Percentiles rank a stretch among this genome's conserved stretches.
Evolutionary conservation across 2,888 invertebrate genomes (phyloP).

Genomic region (Coenonympha glycerion): DNA sequence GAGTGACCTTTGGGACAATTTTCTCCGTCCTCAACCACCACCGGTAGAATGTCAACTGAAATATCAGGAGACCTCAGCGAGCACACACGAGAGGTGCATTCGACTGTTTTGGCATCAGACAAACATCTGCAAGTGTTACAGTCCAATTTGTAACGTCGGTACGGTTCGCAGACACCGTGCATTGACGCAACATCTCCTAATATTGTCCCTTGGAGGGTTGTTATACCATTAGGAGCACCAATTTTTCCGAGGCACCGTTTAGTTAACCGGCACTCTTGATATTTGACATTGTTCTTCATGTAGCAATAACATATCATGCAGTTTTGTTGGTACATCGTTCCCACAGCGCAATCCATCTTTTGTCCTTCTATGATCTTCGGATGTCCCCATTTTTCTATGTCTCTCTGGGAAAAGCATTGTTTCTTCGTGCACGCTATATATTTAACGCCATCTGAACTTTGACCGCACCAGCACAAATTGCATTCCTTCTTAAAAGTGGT

Average conservation of each 20-base stretch:
- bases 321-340: conserved; percentile 40
- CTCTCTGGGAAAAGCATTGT: conserved; percentile 31
- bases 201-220: background rate
- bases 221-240: background rate
- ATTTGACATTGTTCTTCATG: conserved; percentile 30
- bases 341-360: conserved; percentile 39
- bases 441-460: conserved; percentile 36
- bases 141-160: conserved; percentile 42
- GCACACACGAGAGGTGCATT: conserved; percentile 44
- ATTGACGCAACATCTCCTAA: conserved; percentile 28
- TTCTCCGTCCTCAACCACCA: conserved; percentile 35
- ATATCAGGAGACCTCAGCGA: conserved; percentile 27
- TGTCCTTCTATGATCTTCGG: background rate
- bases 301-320: conserved; percentile 51
- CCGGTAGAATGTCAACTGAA: conserved; percentile 46
- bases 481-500: conserved; percentile 48
- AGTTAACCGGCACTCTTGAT: conserved; percentile 41
- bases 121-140: conserved; percentile 56
- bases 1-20: conserved; percentile 46
- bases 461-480: conserved; percentile 51
- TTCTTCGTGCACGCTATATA: conserved; percentile 59
- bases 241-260: conserved; percentile 29
- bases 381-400: background rate
- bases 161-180: conserved; percentile 55
- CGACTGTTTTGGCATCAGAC: conserved; percentile 44